These are phyloP conservation scores for Scaptomyza cyrtandrae DNA, from an alignment of 2,888 invertebrate genomes.

Conservation along the genomic window DNA sequence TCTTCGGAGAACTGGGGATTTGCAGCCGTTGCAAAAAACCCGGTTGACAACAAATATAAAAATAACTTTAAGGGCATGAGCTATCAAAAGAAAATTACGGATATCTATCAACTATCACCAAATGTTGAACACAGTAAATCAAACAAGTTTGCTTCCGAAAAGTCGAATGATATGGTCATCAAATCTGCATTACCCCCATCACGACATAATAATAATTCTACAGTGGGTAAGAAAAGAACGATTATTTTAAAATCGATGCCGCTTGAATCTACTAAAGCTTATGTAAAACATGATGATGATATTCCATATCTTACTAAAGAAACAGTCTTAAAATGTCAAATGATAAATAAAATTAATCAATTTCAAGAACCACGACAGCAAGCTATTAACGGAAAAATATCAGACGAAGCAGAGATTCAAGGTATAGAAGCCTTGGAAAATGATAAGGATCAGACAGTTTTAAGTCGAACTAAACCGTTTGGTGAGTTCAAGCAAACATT, in stretches of 20 bases:
- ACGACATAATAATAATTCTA: slow-evolving; percentile 9
- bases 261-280: slow-evolving; percentile 72
- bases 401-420: slow-evolving; percentile 24
- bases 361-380: slow-evolving; percentile 37
- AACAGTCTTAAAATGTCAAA: slow-evolving; percentile 84
- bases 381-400: slow-evolving; percentile 14
- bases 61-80: slow-evolving; percentile 50
- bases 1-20: slow-evolving; percentile 86
- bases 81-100: slow-evolving; percentile 45
- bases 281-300: slow-evolving; percentile 76
- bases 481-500: slow-evolving; percentile 35
- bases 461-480: slow-evolving; percentile 50
- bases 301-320: slow-evolving; percentile 85
- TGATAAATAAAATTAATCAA: slow-evolving; percentile 65
- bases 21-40: slow-evolving; percentile 87
- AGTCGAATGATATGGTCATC: slow-evolving; percentile 21
- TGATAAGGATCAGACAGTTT: slow-evolving; percentile 28
- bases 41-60: slow-evolving; percentile 82
- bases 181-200: slow-evolving; percentile 10
- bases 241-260: slow-evolving; percentile 82
- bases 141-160: slow-evolving; percentile 18
- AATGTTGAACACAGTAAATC: slow-evolving; percentile 31
- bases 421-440: slow-evolving; percentile 25
- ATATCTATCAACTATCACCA: slow-evolving; percentile 28
- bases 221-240: slow-evolving; percentile 67